These are phyloP conservation scores for Aurelia sp. DNA, from an alignment of 30 jellyfish, hydroid and myxozoan species.

Conservation along the genomic window DNA sequence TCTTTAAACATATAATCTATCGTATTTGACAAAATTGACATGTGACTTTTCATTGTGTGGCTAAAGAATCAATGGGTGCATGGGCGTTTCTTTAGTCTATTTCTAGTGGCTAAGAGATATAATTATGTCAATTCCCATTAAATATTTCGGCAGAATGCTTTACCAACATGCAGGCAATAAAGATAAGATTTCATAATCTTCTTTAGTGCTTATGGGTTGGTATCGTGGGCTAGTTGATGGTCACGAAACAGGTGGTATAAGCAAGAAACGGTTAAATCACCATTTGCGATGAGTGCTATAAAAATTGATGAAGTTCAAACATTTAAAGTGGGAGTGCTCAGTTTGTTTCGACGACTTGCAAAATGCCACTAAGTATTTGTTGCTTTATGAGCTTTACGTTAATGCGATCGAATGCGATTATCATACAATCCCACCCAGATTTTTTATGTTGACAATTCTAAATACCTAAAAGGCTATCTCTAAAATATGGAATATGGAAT, in stretches of 20 bases:
- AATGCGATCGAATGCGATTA: conserved; percentile 41
- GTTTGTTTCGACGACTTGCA: conserved; percentile 39
- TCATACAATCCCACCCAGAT: conserved; percentile 43
- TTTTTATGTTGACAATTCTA: background rate
- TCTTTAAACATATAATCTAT: no score
- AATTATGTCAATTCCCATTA: no score
- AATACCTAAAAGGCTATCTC: no score
- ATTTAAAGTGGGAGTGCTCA: conserved; percentile 1
- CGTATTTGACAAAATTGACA: no score
- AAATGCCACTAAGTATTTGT: conserved; percentile 57
- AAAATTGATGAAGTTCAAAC: background rate
- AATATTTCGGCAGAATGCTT: no score
- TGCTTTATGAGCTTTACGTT: conserved; percentile 29
- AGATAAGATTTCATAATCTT: background rate
- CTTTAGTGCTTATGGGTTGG: background rate
- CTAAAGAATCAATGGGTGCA: no score
- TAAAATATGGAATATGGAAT: no score
- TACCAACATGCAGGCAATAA: background rate
- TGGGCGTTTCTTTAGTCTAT: no score
- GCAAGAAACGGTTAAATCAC: no score
- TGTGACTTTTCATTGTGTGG: no score
- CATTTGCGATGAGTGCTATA: background rate
- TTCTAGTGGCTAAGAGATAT: no score
- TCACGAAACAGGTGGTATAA: no score
- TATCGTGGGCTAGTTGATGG: background rate